Conservation (phyloP, 2,888 invertebrate species). For the Liodrosophila aerea region DNA sequence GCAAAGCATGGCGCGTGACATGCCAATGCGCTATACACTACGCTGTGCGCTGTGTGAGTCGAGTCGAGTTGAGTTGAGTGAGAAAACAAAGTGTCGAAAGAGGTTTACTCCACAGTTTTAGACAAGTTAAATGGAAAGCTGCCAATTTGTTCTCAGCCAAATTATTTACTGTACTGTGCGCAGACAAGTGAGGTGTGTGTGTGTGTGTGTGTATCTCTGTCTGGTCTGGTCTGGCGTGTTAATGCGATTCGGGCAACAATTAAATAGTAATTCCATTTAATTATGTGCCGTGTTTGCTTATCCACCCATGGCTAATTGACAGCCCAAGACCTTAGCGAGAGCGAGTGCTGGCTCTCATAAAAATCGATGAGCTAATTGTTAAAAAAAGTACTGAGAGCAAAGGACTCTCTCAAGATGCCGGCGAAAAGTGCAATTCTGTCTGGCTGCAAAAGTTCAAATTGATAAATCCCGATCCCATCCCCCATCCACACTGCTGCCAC, state of each 20-base stretch:
- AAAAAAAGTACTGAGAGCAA: too few relatives aligned
- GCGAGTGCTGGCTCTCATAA: constrained; percentile 45
- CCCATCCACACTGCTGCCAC: too few relatives aligned
- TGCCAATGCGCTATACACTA: too few relatives aligned
- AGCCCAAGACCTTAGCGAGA: constrained; percentile 29
- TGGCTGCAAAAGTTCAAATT: constrained; percentile 49
- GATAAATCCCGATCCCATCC: constrained; percentile 46
- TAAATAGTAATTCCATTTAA: constrained; percentile 71
- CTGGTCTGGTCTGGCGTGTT: constrained; percentile 60
- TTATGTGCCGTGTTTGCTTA: constrained; percentile 52
- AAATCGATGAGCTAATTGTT: constrained; percentile 59
- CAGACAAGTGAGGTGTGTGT: constrained; percentile 17
- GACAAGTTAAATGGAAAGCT: constrained; percentile 64
- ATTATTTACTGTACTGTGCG: constrained; percentile 42
- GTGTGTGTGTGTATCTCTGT: neutral
- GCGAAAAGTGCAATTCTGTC: constrained; percentile 52
- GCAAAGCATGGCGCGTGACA: constrained; percentile 33
- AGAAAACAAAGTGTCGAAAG: neutral
- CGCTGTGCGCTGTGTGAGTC: neutral
- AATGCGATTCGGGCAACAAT: constrained; percentile 61
- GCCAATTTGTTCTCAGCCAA: constrained; percentile 56
- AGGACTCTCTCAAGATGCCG: constrained; percentile 7
- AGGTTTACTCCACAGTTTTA: constrained; percentile 37
- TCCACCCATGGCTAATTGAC: constrained; percentile 52
- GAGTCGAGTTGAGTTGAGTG: neutral